Evolutionary conservation across 2,797 vertebrate species (phyloP), one percentile per base, ranked within the genome.

Genomic region (Bradypus variegatus): DNA sequence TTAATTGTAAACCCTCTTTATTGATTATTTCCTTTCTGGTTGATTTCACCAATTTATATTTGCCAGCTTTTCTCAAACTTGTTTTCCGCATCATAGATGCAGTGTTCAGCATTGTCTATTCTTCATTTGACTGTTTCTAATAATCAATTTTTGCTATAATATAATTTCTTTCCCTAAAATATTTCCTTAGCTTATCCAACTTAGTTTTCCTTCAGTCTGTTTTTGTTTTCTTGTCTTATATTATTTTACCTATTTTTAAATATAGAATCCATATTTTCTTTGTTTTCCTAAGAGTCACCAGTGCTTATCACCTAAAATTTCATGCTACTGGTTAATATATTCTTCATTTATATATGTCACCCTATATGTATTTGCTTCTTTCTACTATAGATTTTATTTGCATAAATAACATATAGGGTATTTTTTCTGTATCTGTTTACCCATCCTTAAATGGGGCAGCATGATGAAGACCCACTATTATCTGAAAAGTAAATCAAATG

Each of bases 111-210:
- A 89, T 73, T 70, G 12, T 50, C 70, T 41, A 38, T 58, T 83
- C 72, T 91, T 94, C 21, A 89, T 89, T 89, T 92, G 78, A 79
- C 27, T 86, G 8, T 85, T 90, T 81, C 53, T 67, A 85, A 73
- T 79, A 87, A 76, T 72, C 90, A 50, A 77, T 55, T 75, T 41
- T 87, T 75, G n/a, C 75, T 27, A 25, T 84, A 36, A 58, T 31
- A 65, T 65, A 77, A 81, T 87, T 88, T 94, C 3, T 91, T 3
- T 31, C 33, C 65, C 85, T 92, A 81, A 86, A 85, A 77, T 85
- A 60, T 73, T 50, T 81, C n/a, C 16, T 36, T 86, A 88, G 55
- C 31, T 88, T n/a, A 25, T 88, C 12, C 16, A 58, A n/a, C 27
- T 82, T 85, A 19, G 21, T 78, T 82, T 78, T 65, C 8, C 70